phyloP scores from a whole-genome alignment of 2,888 invertebrate species.

The Dendrolimus pini region DNA sequence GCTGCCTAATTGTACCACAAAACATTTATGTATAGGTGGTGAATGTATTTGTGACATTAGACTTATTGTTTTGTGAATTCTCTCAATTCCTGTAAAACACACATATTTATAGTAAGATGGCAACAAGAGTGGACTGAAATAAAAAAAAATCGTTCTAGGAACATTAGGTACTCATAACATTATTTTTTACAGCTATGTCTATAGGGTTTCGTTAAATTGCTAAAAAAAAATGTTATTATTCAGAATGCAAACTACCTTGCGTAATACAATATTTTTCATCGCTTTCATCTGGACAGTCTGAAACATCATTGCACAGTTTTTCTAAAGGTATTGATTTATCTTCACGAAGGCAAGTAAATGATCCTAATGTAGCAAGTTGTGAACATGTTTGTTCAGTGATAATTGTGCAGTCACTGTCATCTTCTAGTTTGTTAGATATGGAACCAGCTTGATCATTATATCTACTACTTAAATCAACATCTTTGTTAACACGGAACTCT shows the following conservation, averaged over 20 bases:
- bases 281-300: conserved; percentile 39
- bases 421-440: background rate
- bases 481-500: background rate
- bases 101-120: background rate
- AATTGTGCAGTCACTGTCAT: background rate
- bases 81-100: conserved; percentile 32
- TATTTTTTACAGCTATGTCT: too few relatives aligned
- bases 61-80: conserved; percentile 25
- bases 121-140: too few relatives aligned
- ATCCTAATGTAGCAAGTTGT: conserved; percentile 33
- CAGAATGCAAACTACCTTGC: conserved; percentile 28
- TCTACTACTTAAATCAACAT: background rate
- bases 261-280: conserved; percentile 46
- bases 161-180: too few relatives aligned
- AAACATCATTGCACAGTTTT: conserved; percentile 42
- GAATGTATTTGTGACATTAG: conserved; percentile 30
- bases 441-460: background rate
- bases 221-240: conserved; percentile 1
- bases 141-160: too few relatives aligned
- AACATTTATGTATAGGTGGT: conserved; percentile 30
- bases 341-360: conserved; percentile 32
- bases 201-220: too few relatives aligned
- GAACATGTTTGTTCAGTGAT: conserved; percentile 27
- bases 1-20: conserved; percentile 16
- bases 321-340: conserved; percentile 26